Percentiles rank a stretch among this genome's conserved stretches.
Conservation (phyloP, 2,888 invertebrate genomes). For the Drosophila falleni region DNA sequence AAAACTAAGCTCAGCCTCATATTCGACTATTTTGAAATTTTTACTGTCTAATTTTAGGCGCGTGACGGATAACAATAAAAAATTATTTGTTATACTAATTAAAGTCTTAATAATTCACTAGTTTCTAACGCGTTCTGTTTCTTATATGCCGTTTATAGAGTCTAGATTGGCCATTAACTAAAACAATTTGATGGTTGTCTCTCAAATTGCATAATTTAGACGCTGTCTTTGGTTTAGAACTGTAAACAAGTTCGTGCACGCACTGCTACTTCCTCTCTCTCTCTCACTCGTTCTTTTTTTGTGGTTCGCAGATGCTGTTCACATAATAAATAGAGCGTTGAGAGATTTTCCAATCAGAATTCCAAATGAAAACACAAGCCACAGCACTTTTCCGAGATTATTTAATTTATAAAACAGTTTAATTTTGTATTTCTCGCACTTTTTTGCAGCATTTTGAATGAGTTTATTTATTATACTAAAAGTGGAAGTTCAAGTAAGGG, state of each 20-base stretch:
- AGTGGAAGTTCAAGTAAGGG: constrained; percentile 40
- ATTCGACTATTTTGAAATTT: not conserved
- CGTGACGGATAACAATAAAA: not conserved
- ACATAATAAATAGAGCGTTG: constrained; percentile 46
- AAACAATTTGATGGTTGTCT: constrained; percentile 16
- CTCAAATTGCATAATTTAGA: constrained; percentile 67
- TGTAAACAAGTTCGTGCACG: constrained; percentile 71
- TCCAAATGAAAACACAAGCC: constrained; percentile 1
- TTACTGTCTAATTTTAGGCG: constrained; percentile 2
- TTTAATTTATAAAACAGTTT: constrained; percentile 21
- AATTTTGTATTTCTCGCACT: constrained; percentile 33
- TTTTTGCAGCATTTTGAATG: constrained; percentile 43
- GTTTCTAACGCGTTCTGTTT: not conserved
- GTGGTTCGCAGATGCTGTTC: constrained; percentile 33
- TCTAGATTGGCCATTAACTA: constrained; percentile 6
- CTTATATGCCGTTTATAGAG: not conserved
- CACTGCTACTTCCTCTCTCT: constrained; percentile 21
- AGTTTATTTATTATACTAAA: constrained; percentile 63
- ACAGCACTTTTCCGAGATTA: constrained; percentile 34
- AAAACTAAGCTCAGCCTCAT: not conserved
- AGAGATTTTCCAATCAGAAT: constrained; percentile 23
- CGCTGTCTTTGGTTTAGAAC: constrained; percentile 46
- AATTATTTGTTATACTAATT: not conserved
- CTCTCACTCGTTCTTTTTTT: not conserved
- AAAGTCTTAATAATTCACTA: not conserved